Base-by-base conservation (phyloP, 2,888 invertebrate genomes). In the Drosophila borborema region DNA sequence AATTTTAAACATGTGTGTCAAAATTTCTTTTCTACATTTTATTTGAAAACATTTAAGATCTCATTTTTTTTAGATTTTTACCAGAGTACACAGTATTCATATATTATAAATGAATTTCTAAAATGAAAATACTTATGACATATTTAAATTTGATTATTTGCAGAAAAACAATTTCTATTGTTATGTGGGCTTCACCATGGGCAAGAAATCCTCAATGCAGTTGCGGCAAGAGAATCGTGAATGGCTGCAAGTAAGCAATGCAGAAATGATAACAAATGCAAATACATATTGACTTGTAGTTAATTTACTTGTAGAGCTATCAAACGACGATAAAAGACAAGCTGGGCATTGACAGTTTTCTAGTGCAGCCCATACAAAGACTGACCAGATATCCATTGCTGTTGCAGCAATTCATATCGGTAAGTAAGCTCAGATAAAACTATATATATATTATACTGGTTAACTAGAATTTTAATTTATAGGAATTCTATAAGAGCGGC, bases 281-380 rank as follows among this genome's bases (percentile, higher is more conserved):
- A 31, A 23, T 16, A 2, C 12, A n/a, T 5, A 3, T 34, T 6
- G 14, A 51, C 34, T 36, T 4, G 34, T 14, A 2, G 14, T 10
- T 0, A 5, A 18, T 14, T 8, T 58, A 8, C 48, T 72, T 59
- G 0, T 49, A 91, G 82, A 68, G 86, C 64, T 86, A 92, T 69
- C 92, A 93, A 87, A 91, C 88, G 70, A 79, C 80, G 72, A 89
- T 93, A 71, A 92, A 91, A 78, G 93, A 93, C 86, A 93, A 92
- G 75, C 81, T 93, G 76, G 93, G 93, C 81, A 92, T 93, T 56
- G 93, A 93, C 74, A 93, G 93, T 73, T 93, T 93, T 64, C 86
- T 93, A 72, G 91, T 93, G 63, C 93, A 93, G 88, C 93, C 93
- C 81, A 93, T 93, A 66, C 93, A 93, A 92, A 92, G 93, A 91